These are phyloP conservation scores for Gallinago undulata DNA, from an alignment of 2,113 vertebrate genomes.

Conservation along the genomic window DNA sequence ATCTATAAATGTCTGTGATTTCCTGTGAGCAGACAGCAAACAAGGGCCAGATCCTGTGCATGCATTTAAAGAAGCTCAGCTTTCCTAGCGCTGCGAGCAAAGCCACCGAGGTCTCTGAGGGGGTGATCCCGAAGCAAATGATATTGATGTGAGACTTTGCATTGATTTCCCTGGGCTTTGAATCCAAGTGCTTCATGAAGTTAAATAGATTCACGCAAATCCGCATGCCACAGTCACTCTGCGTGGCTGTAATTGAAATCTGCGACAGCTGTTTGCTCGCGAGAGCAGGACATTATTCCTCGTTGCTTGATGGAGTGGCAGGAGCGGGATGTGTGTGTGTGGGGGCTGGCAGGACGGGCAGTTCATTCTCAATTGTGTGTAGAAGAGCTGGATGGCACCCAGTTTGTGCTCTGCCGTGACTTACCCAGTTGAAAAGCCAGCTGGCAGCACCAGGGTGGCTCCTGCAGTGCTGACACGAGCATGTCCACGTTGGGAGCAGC, in stretches of 20 bases:
- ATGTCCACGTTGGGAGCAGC: not conserved
- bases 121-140: not conserved
- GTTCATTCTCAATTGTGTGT: not conserved
- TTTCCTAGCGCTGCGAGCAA: not conserved
- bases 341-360: not conserved
- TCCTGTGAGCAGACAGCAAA: not conserved
- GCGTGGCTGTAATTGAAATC: not conserved
- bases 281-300: not conserved
- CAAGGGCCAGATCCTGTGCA: not conserved
- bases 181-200: not conserved
- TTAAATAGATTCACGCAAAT: constrained; percentile 23
- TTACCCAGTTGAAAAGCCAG: not conserved
- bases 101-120: not conserved
- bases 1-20: not conserved
- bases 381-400: not conserved
- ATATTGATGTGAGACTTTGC: not conserved
- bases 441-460: not conserved
- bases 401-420: not conserved
- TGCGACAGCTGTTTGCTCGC: not conserved
- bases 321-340: not conserved
- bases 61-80: not conserved
- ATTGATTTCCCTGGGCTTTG: constrained; percentile 16
- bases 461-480: fast-evolving
- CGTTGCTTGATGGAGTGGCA: not conserved
- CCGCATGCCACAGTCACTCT: not conserved